A percentile compares a stretch with the other conserved stretches of the same genome.
Evolutionary conservation across 2,113 vertebrate genomes (phyloP).

Genomic region (Grammomys surdaster): DNA sequence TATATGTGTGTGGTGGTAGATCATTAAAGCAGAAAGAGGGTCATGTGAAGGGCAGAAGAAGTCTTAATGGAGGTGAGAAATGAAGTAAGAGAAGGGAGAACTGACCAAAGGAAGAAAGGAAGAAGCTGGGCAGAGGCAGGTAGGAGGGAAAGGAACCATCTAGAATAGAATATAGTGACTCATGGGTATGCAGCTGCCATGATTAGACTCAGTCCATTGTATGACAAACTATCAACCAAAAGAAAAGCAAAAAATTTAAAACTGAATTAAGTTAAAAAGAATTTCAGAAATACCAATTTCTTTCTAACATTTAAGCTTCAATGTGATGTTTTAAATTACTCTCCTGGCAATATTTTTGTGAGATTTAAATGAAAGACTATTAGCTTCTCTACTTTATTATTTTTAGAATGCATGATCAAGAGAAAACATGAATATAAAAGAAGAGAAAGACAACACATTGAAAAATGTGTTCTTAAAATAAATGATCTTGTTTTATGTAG

Average conservation of each 20-base stretch:
- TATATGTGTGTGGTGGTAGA: background rate
- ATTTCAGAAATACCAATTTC: background rate
- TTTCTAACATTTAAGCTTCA: background rate
- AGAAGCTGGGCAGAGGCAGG: background rate
- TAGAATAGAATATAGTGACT: background rate
- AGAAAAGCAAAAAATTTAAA: background rate
- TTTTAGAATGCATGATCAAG: constrained; percentile 20
- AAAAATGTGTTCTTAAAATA: constrained; percentile 33
- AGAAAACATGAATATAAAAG: background rate
- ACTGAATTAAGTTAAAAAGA: background rate
- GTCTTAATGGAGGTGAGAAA: background rate
- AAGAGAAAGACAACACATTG: background rate
- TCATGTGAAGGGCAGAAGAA: background rate
- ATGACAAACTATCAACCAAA: background rate
- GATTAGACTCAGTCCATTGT: too few relatives aligned
- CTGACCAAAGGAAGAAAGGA: background rate
- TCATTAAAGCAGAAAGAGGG: background rate
- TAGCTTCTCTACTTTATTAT: constrained; percentile 17
- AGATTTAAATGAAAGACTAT: constrained; percentile 18
- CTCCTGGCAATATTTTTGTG: background rate
- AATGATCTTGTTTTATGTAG: background rate
- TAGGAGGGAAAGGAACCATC: background rate
- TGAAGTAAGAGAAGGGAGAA: background rate
- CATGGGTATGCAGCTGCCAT: background rate
- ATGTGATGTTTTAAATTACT: constrained; percentile 42